Conservation (phyloP, 2,797 vertebrate species). For the Gobio occitaniae region DNA sequence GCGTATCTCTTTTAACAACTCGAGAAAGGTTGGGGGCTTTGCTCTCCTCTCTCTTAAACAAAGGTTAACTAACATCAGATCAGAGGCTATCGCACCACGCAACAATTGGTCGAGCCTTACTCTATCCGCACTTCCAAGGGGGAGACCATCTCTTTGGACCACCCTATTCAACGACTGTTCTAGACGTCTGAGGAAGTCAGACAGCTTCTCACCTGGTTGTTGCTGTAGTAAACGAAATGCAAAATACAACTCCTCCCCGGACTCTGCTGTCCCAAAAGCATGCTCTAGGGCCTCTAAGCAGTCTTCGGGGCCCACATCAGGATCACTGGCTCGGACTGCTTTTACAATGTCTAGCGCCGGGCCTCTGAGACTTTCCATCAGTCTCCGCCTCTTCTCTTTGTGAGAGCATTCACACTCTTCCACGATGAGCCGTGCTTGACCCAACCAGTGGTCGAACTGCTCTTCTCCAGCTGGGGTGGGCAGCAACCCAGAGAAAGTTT, state of each 20-base stretch:
- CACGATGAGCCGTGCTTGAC: too few species aligned
- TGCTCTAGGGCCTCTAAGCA: too few species aligned
- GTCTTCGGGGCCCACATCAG: constrained; percentile 10
- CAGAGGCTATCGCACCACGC: constrained; percentile 19
- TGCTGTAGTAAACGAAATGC: too few species aligned
- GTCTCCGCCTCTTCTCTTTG: constrained; percentile 14
- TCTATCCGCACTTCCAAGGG: too few species aligned
- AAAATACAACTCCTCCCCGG: too few species aligned
- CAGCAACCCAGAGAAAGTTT: too few species aligned
- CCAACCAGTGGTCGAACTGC: too few species aligned
- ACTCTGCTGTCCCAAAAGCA: too few species aligned
- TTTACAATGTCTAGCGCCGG: neutral
- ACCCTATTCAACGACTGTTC: neutral
- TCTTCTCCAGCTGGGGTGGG: too few species aligned
- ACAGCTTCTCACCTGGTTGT: too few species aligned
- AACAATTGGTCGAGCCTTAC: constrained; percentile 25
- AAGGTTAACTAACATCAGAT: constrained; percentile 48
- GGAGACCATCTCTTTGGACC: constrained; percentile 28
- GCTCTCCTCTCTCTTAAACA: constrained; percentile 1
- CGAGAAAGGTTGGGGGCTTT: constrained; percentile 21
- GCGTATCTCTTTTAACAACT: constrained; percentile 32
- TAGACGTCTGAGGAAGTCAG: too few species aligned
- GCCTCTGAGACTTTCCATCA: constrained; percentile 34
- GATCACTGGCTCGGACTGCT: constrained; percentile 1
- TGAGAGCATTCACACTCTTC: too few species aligned